phyloP scores from a whole-genome alignment of 2,888 invertebrate species.

The Steinernema carpocapsae region DNA sequence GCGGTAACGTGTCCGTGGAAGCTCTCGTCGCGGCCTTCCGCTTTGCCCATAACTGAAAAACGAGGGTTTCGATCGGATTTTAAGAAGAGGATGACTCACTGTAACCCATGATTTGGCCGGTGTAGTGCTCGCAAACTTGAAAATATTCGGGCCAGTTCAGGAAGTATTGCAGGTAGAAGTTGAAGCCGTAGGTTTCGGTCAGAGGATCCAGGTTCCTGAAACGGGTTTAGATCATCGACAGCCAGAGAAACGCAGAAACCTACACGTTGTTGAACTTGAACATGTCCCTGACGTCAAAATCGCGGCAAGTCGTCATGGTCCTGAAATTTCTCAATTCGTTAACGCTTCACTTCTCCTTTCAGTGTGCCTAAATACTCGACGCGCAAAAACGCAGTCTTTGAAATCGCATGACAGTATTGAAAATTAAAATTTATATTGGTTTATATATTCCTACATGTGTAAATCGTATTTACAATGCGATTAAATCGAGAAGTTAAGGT shows the following conservation, averaged over 20 bases:
- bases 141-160: conserved; percentile 99
- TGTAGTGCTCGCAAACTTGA: conserved; percentile 92
- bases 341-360: no score
- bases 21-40: conserved; percentile 90
- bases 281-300: conserved; percentile 57
- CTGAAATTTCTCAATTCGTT: no score
- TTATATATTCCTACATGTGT: not conserved
- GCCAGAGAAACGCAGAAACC: conserved; percentile 31
- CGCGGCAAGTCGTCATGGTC: conserved; percentile 53
- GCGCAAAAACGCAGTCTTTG: no score
- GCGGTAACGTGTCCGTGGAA: conserved; percentile 99
- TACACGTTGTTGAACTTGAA: conserved; percentile 62
- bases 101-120: conserved; percentile 97
- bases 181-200: conserved; percentile 82
- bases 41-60: conserved; percentile 92
- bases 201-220: conserved; percentile 87
- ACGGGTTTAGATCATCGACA: not conserved
- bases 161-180: conserved; percentile 93
- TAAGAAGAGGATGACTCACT: conserved; percentile 77
- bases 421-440: no score
- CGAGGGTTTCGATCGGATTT: not conserved
- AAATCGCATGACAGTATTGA: no score
- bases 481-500: no score
- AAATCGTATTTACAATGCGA: not conserved
- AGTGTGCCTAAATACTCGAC: no score